Evolutionary conservation across 2,888 invertebrate species (phyloP), one percentile per base, ranked within the genome.

Genomic region (Thumatha senex): DNA sequence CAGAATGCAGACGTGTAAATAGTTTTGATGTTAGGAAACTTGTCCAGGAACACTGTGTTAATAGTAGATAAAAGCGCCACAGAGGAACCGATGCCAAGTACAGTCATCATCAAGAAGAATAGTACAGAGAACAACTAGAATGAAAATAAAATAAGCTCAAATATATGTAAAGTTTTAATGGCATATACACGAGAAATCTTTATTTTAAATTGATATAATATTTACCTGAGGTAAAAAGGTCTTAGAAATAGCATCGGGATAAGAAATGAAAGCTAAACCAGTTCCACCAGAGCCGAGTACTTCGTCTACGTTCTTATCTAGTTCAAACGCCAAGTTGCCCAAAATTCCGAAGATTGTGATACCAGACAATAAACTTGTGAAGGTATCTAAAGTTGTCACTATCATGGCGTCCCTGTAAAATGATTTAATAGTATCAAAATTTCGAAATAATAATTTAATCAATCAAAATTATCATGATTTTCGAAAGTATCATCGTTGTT

Each of bases 321-420:
- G 89, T 71, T 95, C 94, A 67, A 94, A 84, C 0, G 96, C 96
- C 69, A 97, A 81, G 78, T 96, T 96, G 0, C 97, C 97, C 40
- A 97, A 86, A 55, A 97, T 96, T 7, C 96, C 95, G 72, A 97
- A 97, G 58, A 97, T 96, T 0, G 96, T 96, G 54, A 95, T 93
- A 1, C 97, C 97, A 0, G 97, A 96, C 33, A 97, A 85, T 24
- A 97, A 76, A 57, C 96, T 96, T 0, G 97, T 97, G 63, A 96
- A 94, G 0, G 97, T 97, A 71, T 97, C 97, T 74, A 96, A 76
- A 0, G 95, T 93, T 0, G 96, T 96, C 5, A 97, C 96, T 48
- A 97, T 95, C 92, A 96, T 92, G 0, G 96, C 94, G 73, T 97
- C 96, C 65, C 96, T 95, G 77, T 1, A 53, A 61, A 7, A 38